Percentiles rank a stretch among this genome's conserved stretches.
These are phyloP conservation scores for Oreochromis aureus DNA, from an alignment of 2,113 vertebrate species.

Conservation along the genomic window DNA sequence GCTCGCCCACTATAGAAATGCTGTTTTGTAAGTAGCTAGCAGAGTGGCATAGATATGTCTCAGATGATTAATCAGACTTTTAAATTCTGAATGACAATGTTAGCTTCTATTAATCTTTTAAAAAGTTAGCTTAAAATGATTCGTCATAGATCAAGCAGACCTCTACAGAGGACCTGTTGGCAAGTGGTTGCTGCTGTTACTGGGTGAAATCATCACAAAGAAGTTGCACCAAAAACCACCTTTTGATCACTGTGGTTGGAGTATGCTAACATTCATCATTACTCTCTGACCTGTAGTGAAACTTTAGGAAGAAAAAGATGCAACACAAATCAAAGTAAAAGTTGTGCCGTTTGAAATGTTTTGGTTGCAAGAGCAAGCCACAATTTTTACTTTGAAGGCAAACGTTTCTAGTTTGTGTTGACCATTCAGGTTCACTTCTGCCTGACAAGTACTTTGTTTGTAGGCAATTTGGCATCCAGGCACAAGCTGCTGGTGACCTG, in stretches of 20 bases:
- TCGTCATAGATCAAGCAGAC: not conserved
- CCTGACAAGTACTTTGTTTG: not conserved
- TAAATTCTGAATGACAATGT: not conserved
- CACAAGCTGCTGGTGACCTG: not conserved
- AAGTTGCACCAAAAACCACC: not conserved
- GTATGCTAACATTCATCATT: not conserved
- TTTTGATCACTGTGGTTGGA: not conserved
- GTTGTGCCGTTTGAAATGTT: not conserved
- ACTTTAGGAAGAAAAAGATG: not conserved
- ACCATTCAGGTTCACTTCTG: not conserved
- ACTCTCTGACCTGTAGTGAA: not conserved
- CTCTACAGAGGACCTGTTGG: not conserved
- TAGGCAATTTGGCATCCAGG: not conserved
- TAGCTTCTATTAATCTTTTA: not conserved
- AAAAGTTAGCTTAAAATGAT: not conserved
- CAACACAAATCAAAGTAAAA: not conserved
- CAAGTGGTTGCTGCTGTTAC: not conserved
- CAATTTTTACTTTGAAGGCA: not conserved
- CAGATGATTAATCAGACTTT: not conserved
- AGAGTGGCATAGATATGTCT: not conserved
- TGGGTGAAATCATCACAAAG: not conserved
- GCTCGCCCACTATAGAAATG: not conserved
- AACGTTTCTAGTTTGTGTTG: not conserved
- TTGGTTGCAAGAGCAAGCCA: not conserved
- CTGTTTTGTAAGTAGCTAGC: not conserved